Evolutionary conservation across 2,888 invertebrate genomes (phyloP).

Genomic region (Megamerina dolium): DNA sequence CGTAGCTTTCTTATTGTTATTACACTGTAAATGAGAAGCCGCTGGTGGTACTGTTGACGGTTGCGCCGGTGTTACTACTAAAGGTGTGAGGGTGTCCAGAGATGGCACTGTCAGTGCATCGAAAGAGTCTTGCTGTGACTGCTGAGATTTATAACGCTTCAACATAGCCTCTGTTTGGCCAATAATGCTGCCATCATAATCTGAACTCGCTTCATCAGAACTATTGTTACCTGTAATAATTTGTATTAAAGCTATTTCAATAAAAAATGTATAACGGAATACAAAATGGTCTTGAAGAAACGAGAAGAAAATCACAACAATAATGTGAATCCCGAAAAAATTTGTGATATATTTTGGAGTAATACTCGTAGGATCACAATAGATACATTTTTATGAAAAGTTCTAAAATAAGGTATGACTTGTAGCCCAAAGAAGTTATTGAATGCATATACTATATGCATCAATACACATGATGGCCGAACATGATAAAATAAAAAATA

Average conservation of each 20-base stretch:
- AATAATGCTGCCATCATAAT: constrained; percentile 50
- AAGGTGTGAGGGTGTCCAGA: neutral
- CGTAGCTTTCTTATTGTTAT: constrained; percentile 11
- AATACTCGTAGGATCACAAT: too few species aligned
- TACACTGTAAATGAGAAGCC: constrained; percentile 12
- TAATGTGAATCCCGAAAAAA: too few species aligned
- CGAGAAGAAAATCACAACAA: neutral
- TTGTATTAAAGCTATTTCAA: too few species aligned
- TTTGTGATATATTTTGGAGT: too few species aligned
- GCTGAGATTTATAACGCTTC: constrained; percentile 43
- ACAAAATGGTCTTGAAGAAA: neutral
- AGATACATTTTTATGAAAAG: too few species aligned
- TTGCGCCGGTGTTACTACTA: constrained; percentile 3
- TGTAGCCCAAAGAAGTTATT: too few species aligned
- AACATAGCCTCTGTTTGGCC: constrained; percentile 45
- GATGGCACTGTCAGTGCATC: constrained; percentile 23
- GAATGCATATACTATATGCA: too few species aligned
- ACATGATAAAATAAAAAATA: too few species aligned
- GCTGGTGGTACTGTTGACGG: constrained; percentile 18
- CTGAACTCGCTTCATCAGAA: constrained; percentile 54
- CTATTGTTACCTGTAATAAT: constrained; percentile 42
- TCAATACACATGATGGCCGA: too few species aligned
- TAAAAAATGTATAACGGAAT: neutral
- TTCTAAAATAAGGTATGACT: too few species aligned
- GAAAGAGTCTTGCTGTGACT: constrained; percentile 33